Conservation (phyloP, 2,888 invertebrate species). For the Tupiocoris notatus region DNA sequence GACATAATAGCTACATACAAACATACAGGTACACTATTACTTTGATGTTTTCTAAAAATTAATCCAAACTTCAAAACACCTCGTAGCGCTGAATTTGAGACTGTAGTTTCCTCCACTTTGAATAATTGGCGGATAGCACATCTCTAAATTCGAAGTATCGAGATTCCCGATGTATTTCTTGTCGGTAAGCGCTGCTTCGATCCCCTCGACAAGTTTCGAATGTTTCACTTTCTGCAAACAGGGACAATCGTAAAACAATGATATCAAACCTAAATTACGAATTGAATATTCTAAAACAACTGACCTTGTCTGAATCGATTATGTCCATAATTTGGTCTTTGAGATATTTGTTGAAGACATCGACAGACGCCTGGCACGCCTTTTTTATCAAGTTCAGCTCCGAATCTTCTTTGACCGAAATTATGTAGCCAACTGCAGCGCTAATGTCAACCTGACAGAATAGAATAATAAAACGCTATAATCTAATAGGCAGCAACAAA, state of each 20-base stretch:
- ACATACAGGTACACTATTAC: neutral
- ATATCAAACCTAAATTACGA: neutral
- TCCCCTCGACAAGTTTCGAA: constrained; percentile 91
- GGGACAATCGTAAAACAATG: too few relatives aligned
- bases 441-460: constrained; percentile 77
- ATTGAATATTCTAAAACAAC: constrained; percentile 7
- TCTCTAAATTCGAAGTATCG: constrained; percentile 85
- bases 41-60: neutral
- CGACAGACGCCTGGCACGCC: constrained; percentile 88
- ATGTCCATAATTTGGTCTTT: constrained; percentile 98
- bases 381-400: constrained; percentile 88
- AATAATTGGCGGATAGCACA: constrained; percentile 98
- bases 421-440: constrained; percentile 76
- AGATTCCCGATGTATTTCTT: constrained; percentile 88
- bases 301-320: constrained; percentile 91
- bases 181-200: constrained; percentile 89
- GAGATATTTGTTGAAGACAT: constrained; percentile 93
- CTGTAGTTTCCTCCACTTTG: constrained; percentile 98
- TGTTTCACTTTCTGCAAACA: constrained; percentile 92
- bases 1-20: too few relatives aligned
- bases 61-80: constrained; percentile 54
- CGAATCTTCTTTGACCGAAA: constrained; percentile 92
- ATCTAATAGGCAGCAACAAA: too few relatives aligned
- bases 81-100: constrained; percentile 89
- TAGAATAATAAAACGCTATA: too few relatives aligned